Evolutionary conservation across 2,888 invertebrate species (phyloP), one percentile per base, ranked within the genome.

Genomic region (Bellardia pandia): DNA sequence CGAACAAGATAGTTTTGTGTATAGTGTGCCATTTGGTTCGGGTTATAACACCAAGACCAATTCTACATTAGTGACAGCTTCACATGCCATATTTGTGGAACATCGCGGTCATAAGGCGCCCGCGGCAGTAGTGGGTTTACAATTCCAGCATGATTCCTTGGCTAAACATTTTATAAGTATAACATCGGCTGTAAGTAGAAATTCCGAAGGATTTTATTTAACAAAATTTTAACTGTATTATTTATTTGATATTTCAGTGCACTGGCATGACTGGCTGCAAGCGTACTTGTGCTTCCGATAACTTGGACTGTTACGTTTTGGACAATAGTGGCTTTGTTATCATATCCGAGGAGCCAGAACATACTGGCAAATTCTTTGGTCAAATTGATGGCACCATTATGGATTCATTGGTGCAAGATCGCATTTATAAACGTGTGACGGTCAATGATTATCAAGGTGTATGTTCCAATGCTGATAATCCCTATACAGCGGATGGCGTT

Each of bases 291-390:
- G 97, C 97, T 16, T 97, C 97, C 11, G 97, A 97, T 88, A 97
- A 97, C 90, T 94, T 98, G 40, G 98, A 98, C 92, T 99, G 99
- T 93, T 99, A 98, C 92, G 96, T 99, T 51, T 94, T 99, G 80
- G 99, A 99, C 92, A 98, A 98, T 94, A 98, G 98, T 92, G 99
- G 98, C 14, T 99, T 98, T 93, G 97, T 99, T 75, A 96, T 99
- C 76, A 96, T 98, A 56, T 98, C 98, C 0, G 98, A 98, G 93
- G 96, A 97, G 89, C 95, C 95, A 48, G 96, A 97, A 60, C 97
- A 98, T 91, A 98, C 98, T 1, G 98, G 98, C 1, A 95, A 96
- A 91, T 99, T 99, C 94, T 98, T 98, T 91, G 99, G 98, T 0
- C 98, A 98, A 93, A 97, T 98, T 60, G 98, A 98, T 92, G 98